These are phyloP conservation scores for Protula sp. DNA, from an alignment of 2,888 invertebrate species.

Conservation along the genomic window DNA sequence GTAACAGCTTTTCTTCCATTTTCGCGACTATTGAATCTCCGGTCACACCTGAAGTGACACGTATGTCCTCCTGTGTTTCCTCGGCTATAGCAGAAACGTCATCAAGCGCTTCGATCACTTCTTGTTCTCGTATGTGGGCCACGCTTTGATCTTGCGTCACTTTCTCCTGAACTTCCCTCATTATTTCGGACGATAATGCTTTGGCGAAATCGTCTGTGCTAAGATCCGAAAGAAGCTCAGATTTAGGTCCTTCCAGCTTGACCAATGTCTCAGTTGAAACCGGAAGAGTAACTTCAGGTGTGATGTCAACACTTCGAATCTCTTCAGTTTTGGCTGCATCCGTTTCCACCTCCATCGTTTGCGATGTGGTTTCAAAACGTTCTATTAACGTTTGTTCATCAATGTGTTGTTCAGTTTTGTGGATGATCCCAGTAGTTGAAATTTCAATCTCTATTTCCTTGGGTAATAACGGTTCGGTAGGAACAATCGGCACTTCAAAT, in stretches of 20 bases:
- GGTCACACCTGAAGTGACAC: neutral
- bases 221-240: no score
- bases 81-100: neutral
- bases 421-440: slow-evolving; percentile 7
- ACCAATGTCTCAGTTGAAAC: no score
- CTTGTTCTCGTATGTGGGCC: slow-evolving; percentile 2
- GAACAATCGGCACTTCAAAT: neutral
- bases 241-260: no score
- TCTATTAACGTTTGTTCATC: no score
- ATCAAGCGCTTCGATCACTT: slow-evolving; percentile 4
- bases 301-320: no score
- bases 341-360: no score
- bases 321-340: no score
- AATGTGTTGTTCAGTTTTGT: no score
- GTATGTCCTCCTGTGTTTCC: neutral
- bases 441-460: slow-evolving; percentile 13
- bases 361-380: no score
- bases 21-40: slow-evolving; percentile 1
- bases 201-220: neutral
- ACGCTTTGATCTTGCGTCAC: neutral
- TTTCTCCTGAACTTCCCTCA: neutral
- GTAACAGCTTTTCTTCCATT: neutral
- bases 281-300: no score
- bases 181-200: neutral
- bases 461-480: neutral